These are phyloP conservation scores for Harmothoe impar DNA, from an alignment of 2,888 invertebrate genomes.

Conservation along the genomic window DNA sequence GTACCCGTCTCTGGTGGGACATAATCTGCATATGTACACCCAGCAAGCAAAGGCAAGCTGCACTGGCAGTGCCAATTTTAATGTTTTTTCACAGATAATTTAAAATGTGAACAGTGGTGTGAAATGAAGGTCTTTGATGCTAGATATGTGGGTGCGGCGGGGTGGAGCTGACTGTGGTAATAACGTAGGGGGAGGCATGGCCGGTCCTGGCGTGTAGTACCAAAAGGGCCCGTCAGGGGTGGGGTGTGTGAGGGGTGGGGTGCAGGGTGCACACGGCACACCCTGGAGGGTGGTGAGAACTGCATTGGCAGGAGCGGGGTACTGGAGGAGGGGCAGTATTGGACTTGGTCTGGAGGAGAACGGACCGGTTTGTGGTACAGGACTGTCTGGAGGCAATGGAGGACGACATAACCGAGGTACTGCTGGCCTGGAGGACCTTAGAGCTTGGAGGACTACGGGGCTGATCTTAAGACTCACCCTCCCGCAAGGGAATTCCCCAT, in stretches of 20 bases:
- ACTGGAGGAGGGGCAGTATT: conserved; percentile 25
- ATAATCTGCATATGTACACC: neutral
- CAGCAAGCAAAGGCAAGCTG: neutral
- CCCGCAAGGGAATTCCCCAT: too few species aligned
- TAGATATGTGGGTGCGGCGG: neutral
- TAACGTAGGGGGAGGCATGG: neutral
- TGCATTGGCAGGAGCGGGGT: neutral
- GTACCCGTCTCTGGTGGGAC: neutral
- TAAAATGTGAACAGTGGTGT: conserved; percentile 12
- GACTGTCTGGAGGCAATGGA: conserved; percentile 28
- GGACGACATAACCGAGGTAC: neutral
- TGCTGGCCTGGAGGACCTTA: neutral
- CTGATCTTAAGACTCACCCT: too few species aligned
- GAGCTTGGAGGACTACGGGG: neutral
- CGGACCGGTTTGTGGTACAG: neutral
- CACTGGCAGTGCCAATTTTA: neutral
- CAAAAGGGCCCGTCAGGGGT: conserved; percentile 28
- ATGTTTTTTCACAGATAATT: conserved; percentile 9
- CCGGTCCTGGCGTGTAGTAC: neutral
- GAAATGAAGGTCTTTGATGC: neutral
- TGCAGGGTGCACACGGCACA: neutral
- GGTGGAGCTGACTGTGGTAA: neutral
- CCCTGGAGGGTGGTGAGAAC: neutral
- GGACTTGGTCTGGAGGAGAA: neutral
- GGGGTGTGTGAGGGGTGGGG: neutral